These are phyloP conservation scores for Drosophila siamana DNA, from an alignment of 2,888 invertebrate species.

Conservation along the genomic window DNA sequence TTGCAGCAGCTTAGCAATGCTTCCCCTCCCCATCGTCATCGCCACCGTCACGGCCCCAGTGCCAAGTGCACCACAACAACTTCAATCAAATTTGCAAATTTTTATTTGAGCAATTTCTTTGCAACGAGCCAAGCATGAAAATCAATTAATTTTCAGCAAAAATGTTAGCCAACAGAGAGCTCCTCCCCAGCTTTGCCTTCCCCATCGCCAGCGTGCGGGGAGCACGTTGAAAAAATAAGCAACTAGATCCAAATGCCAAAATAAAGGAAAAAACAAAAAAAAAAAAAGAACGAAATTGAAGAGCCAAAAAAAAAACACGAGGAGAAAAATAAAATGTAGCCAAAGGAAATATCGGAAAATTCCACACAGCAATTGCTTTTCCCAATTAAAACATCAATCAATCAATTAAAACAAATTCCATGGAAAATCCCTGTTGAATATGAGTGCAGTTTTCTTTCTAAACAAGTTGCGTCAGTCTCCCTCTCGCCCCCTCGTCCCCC, in stretches of 20 bases:
- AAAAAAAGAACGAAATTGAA: conserved; percentile 29
- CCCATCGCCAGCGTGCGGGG: background rate
- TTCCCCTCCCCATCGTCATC: background rate
- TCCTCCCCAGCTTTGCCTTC: background rate
- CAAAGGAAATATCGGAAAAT: conserved; percentile 53
- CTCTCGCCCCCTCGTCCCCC: too few species aligned
- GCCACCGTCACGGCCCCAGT: background rate
- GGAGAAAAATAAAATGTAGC: conserved; percentile 26
- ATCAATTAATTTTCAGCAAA: conserved; percentile 80
- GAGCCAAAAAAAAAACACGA: conserved; percentile 49
- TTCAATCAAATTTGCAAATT: conserved; percentile 79
- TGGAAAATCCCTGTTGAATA: conserved; percentile 72
- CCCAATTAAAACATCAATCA: conserved; percentile 84
- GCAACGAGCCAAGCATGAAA: conserved; percentile 75
- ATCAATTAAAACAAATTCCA: conserved; percentile 81
- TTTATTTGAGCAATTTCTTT: conserved; percentile 80
- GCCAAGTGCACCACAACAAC: conserved; percentile 64
- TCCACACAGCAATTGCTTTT: conserved; percentile 70
- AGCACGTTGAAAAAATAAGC: conserved; percentile 32
- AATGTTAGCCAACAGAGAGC: conserved; percentile 72
- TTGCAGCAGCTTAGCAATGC: conserved; percentile 71
- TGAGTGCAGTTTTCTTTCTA: conserved; percentile 66
- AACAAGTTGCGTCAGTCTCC: conserved; percentile 57
- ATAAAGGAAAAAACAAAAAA: conserved; percentile 38
- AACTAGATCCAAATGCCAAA: conserved; percentile 34